Conservation (phyloP, 2,113 vertebrate species). For the Aramus guarauna region DNA sequence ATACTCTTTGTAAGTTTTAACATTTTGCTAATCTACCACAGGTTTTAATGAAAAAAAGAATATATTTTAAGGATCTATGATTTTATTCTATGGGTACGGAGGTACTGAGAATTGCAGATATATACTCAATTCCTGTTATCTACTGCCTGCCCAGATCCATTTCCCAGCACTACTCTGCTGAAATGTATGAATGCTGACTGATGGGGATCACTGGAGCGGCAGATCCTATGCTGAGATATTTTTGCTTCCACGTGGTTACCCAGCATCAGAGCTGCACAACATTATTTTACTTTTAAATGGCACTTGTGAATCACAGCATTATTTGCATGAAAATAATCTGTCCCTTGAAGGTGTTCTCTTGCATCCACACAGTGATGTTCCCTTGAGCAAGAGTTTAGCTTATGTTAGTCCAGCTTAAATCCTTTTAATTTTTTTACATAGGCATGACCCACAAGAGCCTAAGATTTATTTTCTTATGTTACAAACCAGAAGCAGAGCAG, state of each 20-base stretch:
- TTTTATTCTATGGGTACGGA: background rate
- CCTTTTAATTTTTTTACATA: background rate
- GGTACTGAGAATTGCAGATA: background rate
- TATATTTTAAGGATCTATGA: background rate
- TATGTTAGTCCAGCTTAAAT: background rate
- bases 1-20: background rate
- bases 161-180: background rate
- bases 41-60: background rate
- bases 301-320: background rate
- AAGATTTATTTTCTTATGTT: background rate
- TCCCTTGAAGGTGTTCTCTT: background rate
- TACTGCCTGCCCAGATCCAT: background rate
- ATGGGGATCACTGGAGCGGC: background rate
- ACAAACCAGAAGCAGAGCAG: background rate
- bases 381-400: background rate
- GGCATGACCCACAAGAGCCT: rapidly evolving
- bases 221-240: background rate
- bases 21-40: background rate
- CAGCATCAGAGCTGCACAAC: background rate
- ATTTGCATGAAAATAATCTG: background rate
- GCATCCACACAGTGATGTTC: background rate
- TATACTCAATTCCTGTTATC: background rate
- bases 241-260: background rate
- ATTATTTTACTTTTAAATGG: background rate
- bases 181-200: rapidly evolving